Evolutionary conservation across 2,797 vertebrate species (phyloP), one percentile per base, ranked within the genome.

Genomic region (Lithobates sylvaticus): DNA sequence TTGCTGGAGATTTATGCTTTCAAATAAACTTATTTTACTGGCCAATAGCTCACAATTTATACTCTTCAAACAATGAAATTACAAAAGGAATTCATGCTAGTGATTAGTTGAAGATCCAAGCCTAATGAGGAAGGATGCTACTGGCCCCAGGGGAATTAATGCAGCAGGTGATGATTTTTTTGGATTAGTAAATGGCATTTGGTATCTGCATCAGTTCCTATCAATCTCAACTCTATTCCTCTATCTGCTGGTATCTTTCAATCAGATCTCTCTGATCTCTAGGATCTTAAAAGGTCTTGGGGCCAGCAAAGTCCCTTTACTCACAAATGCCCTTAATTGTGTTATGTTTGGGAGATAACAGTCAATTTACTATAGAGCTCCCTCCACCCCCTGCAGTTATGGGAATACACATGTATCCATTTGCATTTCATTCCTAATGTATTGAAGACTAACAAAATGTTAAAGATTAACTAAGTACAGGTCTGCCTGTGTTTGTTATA

Each of bases 261-360:
- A 71, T 79, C 86, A 78, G 29, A 73, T 29, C 27, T 15, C 42
- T 77, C 54, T 39, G 29, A 16, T 69, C 44, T 78, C 3, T 32
- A 54, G 58, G 29, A 69, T 64, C 81, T 79, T 75, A 75, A 70
- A 79, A 79, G 76, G 76, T 70, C 26, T 84, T 77, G 74, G 44
- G 76, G 86, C 3, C 65, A 26, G 61, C 32, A 58, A 58, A 78
- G 69, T 36, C 26, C 61, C 76, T 84, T 87, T 84, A 87, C 58
- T 58, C 69, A 32, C 34, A 69, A 84, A 83, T 61, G 44, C 70
- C 65, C 77, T 61, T 83, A 87, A 87, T 87, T 70, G 61, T 79
- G 47, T 87, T 87, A 79, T 32, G 74, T 29, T 76, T 64, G 70
- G 65, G 13, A 87, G 86, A 87, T 87, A 87, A 87, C 36, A 84